Conservation (phyloP, 2,888 invertebrate species). For the Lasius fuliginosus region DNA sequence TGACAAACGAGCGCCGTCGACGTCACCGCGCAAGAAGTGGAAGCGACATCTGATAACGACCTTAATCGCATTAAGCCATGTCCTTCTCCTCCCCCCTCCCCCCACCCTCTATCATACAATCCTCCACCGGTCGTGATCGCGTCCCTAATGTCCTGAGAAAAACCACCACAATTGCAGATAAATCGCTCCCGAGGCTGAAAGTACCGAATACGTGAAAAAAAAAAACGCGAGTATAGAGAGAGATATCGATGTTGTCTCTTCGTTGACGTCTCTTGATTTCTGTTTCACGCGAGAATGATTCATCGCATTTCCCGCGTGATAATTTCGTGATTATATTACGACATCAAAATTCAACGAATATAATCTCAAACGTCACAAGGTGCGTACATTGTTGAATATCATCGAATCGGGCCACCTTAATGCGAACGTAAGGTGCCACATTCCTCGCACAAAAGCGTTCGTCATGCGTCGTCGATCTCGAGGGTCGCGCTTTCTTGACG, state of each 20-base stretch:
- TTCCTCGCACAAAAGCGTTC: slow-evolving; percentile 14
- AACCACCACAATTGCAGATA: slow-evolving; percentile 71
- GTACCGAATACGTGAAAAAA: neutral
- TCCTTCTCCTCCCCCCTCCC: slow-evolving; percentile 44
- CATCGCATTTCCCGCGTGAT: neutral
- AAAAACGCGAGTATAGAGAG: neutral
- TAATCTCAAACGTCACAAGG: neutral
- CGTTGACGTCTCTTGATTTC: neutral
- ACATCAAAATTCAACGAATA: neutral
- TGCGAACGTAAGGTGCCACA: neutral
- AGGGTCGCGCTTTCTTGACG: slow-evolving; percentile 37
- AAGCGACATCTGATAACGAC: slow-evolving; percentile 85
- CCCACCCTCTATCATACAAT: slow-evolving; percentile 46
- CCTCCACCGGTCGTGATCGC: slow-evolving; percentile 66
- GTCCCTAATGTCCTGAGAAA: slow-evolving; percentile 74
- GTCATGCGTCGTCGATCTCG: slow-evolving; percentile 25
- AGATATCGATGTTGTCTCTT: slow-evolving; percentile 32
- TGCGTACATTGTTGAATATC: neutral
- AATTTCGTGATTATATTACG: neutral
- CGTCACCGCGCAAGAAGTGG: slow-evolving; percentile 83
- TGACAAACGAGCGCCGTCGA: slow-evolving; percentile 84
- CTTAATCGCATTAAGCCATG: slow-evolving; percentile 83
- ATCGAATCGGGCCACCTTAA: neutral
- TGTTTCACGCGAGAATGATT: neutral
- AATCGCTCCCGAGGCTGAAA: slow-evolving; percentile 64